Evolutionary conservation across 1,140 invertebrate species (phyloP).

Genomic region (honey bee (Apis mellifera)): DNA sequence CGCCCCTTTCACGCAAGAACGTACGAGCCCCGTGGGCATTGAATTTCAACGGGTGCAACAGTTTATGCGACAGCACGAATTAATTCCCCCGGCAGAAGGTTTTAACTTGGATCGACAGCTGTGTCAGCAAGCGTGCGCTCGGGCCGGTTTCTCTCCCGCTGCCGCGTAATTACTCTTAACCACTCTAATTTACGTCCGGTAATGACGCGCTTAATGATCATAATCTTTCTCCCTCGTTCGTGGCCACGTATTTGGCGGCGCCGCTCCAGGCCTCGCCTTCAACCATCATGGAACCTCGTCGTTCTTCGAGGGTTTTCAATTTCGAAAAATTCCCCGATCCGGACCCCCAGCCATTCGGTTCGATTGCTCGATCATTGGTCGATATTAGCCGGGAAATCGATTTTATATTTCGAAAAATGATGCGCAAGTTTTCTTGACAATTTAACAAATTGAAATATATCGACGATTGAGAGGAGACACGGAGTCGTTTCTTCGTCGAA

Average conservation of each 20-base stretch:
- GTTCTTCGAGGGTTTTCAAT: constrained; percentile 36
- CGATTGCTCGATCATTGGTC: not conserved
- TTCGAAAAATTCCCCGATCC: constrained; percentile 16
- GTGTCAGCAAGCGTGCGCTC: constrained; percentile 19
- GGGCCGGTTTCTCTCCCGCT: not conserved
- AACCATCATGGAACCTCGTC: not conserved
- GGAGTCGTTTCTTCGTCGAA: too few relatives aligned
- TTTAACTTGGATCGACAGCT: constrained; percentile 44
- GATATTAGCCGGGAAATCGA: too few relatives aligned
- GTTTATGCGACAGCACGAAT: constrained; percentile 30
- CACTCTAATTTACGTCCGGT: constrained; percentile 48
- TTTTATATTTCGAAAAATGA: too few relatives aligned
- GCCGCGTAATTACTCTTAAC: constrained; percentile 48
- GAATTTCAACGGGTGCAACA: constrained; percentile 15
- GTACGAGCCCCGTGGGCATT: not conserved
- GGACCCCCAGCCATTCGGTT: not conserved
- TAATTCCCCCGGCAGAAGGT: constrained; percentile 34
- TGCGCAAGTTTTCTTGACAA: too few relatives aligned
- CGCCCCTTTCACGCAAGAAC: not conserved
- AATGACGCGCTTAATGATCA: constrained; percentile 49
- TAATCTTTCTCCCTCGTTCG: constrained; percentile 27
- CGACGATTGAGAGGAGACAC: too few relatives aligned
- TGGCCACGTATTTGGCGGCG: constrained; percentile 32
- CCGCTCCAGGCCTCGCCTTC: not conserved
- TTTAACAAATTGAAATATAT: too few relatives aligned